Evolutionary conservation across 2,113 vertebrate species (phyloP).

Genomic region (Vanacampus margaritifer): DNA sequence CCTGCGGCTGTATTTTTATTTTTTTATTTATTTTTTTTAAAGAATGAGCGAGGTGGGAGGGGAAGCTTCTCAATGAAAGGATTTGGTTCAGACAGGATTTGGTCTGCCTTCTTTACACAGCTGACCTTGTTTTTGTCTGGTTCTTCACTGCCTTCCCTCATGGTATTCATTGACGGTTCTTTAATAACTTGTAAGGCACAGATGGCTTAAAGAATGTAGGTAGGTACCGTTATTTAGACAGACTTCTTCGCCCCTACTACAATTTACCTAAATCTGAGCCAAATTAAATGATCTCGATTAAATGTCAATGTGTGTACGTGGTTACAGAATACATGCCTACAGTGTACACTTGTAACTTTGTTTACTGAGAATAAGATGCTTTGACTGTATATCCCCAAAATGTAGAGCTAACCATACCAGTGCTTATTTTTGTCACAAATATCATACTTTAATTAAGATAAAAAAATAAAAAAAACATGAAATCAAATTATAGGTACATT

Average conservation of each 20-base stretch:
- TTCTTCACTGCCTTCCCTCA: not conserved
- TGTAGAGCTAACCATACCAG: no score
- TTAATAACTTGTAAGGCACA: not conserved
- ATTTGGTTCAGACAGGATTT: slow-evolving; percentile 30
- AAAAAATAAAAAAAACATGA: no score
- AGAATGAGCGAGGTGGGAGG: slow-evolving; percentile 17
- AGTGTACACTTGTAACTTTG: not conserved
- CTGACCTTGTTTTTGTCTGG: slow-evolving; percentile 14
- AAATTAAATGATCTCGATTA: not conserved
- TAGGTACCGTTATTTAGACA: not conserved
- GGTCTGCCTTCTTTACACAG: slow-evolving; percentile 25
- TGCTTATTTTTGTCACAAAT: no score
- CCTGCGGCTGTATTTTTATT: slow-evolving; percentile 28
- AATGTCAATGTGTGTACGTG: not conserved
- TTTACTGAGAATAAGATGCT: no score
- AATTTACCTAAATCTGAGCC: not conserved
- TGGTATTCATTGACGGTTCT: not conserved
- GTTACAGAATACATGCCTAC: not conserved
- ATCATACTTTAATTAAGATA: no score
- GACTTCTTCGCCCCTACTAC: not conserved
- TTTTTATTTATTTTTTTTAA: not conserved
- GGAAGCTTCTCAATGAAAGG: slow-evolving; percentile 23
- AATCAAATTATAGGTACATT: no score
- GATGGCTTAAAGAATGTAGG: not conserved
- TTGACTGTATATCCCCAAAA: no score